A percentile compares a stretch with the other conserved stretches of the same genome.
Evolutionary conservation across 1,140 invertebrate genomes (phyloP).

Genomic region (Chironomus striatipennis): DNA sequence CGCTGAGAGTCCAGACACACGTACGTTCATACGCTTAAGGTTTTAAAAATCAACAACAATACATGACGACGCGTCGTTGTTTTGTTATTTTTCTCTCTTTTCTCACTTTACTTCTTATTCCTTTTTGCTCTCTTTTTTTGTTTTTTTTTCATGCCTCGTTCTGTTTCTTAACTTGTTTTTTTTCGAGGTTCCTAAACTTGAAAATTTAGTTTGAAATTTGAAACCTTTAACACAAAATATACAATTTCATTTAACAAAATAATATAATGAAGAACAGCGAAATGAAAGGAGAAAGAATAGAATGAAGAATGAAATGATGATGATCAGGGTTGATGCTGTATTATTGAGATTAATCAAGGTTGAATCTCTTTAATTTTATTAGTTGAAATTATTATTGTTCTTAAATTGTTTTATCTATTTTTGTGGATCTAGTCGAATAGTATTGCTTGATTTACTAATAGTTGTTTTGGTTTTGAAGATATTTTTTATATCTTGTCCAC

Average conservation of each 20-base stretch:
- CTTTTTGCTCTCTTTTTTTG: background rate
- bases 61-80: background rate
- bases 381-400: too few species aligned
- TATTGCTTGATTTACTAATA: too few species aligned
- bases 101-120: background rate
- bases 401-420: too few species aligned
- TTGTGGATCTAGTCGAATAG: too few species aligned
- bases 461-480: too few species aligned
- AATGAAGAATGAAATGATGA: background rate
- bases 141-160: background rate
- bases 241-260: background rate
- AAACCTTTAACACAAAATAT: background rate
- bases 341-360: too few species aligned
- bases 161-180: background rate
- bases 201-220: constrained; percentile 15
- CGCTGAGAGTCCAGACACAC: constrained; percentile 4
- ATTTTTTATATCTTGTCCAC: too few species aligned
- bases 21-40: background rate
- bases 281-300: background rate
- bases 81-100: background rate
- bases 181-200: background rate
- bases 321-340: too few species aligned
- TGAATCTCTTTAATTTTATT: too few species aligned
- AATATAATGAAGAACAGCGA: background rate
- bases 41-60: background rate